A percentile compares a stretch with the other conserved stretches of the same genome.
phyloP scores from a whole-genome alignment of 2,113 vertebrate genomes.

The Calyptommatus sinebrachiatus region DNA sequence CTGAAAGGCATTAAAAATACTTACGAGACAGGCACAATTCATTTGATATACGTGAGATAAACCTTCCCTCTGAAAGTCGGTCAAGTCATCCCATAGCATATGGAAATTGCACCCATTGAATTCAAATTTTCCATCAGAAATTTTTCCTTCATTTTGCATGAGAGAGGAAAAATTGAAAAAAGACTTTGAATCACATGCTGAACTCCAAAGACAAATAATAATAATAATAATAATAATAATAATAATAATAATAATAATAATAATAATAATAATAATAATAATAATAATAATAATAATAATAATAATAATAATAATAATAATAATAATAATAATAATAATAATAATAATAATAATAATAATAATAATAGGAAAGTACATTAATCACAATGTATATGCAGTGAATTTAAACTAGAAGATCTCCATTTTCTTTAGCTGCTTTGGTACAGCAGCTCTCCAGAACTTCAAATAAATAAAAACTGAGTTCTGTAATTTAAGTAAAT shows the following conservation, averaged over 20 bases:
- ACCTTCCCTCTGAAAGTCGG: slow-evolving; percentile 85
- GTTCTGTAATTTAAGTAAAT: slow-evolving; percentile 18
- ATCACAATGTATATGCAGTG: background rate
- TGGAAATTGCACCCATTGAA: slow-evolving; percentile 88
- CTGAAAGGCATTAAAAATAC: slow-evolving; percentile 33
- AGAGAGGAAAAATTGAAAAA: slow-evolving; percentile 23
- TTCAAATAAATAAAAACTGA: background rate
- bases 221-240: too few species aligned
- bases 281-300: too few species aligned
- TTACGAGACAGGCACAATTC: slow-evolving; percentile 92
- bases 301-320: too few species aligned
- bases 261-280: too few species aligned
- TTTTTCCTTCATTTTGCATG: slow-evolving; percentile 71
- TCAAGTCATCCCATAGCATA: slow-evolving; percentile 87
- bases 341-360: too few species aligned
- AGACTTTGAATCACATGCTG: background rate
- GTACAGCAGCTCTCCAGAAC: background rate
- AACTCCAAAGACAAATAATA: too few species aligned
- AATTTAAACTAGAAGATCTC: background rate
- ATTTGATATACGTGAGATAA: slow-evolving; percentile 89
- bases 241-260: too few species aligned
- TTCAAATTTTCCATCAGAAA: slow-evolving; percentile 84
- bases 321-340: too few species aligned
- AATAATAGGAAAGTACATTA: too few species aligned
- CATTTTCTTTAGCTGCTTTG: background rate